phyloP scores from a whole-genome alignment of 2,113 vertebrate genomes.

The Gymnobelideus leadbeateri region DNA sequence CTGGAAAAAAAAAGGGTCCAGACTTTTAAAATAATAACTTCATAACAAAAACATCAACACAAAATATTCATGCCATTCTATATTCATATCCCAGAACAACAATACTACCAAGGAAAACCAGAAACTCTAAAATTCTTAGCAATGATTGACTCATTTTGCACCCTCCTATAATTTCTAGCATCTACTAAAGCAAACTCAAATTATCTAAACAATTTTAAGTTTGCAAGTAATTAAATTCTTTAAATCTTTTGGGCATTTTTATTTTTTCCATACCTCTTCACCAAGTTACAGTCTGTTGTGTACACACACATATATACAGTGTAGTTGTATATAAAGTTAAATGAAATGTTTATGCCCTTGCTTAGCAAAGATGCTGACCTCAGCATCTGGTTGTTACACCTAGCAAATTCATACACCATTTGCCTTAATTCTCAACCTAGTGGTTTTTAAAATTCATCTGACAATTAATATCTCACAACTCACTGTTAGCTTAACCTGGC shows the following conservation, averaged over 20 bases:
- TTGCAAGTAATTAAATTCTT: neutral
- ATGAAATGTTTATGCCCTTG: conserved; percentile 6
- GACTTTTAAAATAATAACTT: neutral
- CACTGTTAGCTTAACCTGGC: conserved; percentile 10
- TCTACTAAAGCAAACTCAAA: neutral
- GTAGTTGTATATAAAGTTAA: neutral
- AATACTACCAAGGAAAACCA: neutral
- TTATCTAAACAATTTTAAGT: neutral
- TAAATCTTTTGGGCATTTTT: neutral
- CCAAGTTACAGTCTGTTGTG: neutral
- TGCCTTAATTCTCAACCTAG: neutral
- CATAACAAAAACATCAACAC: neutral
- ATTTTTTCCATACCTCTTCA: neutral
- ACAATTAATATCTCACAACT: neutral
- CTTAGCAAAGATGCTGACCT: neutral
- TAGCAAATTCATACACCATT: neutral
- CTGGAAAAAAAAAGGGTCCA: too few species aligned
- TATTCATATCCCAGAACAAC: neutral
- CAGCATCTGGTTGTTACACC: neutral
- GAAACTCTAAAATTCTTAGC: neutral
- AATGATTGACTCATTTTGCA: neutral
- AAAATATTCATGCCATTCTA: neutral
- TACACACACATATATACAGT: neutral
- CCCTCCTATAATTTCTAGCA: neutral
- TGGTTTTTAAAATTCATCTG: neutral